Conservation (phyloP, 1,140 invertebrate species). For the Tetramorium parvispinum region DNA sequence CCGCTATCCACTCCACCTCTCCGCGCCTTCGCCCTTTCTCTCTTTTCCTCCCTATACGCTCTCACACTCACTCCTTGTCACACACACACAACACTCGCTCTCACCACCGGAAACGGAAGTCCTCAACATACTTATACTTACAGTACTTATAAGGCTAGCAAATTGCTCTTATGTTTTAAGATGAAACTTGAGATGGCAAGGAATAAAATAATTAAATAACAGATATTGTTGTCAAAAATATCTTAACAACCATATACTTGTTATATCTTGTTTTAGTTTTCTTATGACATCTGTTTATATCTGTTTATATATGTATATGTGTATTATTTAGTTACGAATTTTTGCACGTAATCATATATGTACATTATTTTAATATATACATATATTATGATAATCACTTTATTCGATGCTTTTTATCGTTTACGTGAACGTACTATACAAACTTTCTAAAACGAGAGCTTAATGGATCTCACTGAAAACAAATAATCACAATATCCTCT, state of each 20-base stretch:
- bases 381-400: not conserved
- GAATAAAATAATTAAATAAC: not conserved
- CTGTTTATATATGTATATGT: not conserved
- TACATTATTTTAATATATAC: no score
- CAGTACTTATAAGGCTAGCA: not conserved
- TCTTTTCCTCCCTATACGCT: no score
- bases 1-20: no score
- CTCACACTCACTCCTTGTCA: no score
- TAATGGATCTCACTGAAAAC: not conserved
- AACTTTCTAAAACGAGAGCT: not conserved
- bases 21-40: no score
- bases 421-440: not conserved
- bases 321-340: not conserved
- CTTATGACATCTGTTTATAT: not conserved
- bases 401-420: not conserved
- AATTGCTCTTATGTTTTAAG: not conserved
- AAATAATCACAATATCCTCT: not conserved
- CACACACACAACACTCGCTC: no score
- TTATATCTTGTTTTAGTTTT: not conserved
- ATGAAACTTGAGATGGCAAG: not conserved
- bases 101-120: no score
- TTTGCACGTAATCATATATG: not conserved
- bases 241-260: not conserved
- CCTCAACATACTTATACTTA: no score
- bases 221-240: not conserved